Conservation (phyloP, 2,113 vertebrate species). For the Gymnorhina tibicen region DNA sequence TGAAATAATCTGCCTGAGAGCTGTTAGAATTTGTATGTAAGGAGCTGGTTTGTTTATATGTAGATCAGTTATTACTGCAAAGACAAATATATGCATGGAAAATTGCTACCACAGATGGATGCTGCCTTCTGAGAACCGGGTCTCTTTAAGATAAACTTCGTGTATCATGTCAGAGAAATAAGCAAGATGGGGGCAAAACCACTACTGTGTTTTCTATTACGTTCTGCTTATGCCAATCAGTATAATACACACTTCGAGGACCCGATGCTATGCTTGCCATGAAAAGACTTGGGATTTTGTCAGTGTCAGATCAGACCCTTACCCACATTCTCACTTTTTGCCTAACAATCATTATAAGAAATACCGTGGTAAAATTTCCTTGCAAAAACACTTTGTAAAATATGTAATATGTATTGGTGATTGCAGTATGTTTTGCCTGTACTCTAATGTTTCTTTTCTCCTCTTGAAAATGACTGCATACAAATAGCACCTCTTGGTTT, state of each 20-base stretch:
- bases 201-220: neutral
- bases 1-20: slow-evolving; percentile 18
- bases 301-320: neutral
- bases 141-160: neutral
- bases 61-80: neutral
- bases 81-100: neutral
- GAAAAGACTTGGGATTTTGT: neutral
- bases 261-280: neutral
- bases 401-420: neutral
- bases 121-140: neutral
- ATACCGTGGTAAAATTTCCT: neutral
- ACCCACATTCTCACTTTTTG: neutral
- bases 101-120: slow-evolving; percentile 8
- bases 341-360: neutral
- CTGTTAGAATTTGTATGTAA: slow-evolving; percentile 19
- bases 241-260: neutral
- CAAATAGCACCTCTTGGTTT: neutral
- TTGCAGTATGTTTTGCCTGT: neutral
- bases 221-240: neutral
- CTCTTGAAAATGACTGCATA: neutral
- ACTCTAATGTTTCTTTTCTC: neutral
- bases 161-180: neutral
- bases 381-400: neutral
- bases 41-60: slow-evolving; percentile 12
- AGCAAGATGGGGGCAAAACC: neutral